Evolutionary conservation across 2,888 invertebrate species (phyloP).

Genomic region (Steromphala cineraria): DNA sequence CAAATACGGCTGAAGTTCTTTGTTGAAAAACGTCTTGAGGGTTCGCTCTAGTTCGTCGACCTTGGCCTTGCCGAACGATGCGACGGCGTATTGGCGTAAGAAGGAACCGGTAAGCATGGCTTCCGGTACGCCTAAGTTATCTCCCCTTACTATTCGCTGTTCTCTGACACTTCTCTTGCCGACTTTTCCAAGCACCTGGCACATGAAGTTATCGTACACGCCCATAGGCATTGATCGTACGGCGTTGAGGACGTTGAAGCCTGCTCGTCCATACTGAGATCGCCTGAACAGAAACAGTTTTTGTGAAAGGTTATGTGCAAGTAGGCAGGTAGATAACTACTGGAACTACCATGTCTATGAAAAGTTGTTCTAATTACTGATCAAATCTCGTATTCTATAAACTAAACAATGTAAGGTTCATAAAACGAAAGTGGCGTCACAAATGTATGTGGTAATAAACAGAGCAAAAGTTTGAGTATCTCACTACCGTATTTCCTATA

Average conservation of each 20-base stretch:
- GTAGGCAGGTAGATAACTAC: too few species aligned
- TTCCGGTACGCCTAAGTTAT: background rate
- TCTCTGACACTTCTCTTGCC: background rate
- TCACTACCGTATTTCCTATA: too few species aligned
- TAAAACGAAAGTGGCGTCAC: too few species aligned
- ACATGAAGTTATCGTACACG: constrained; percentile 20
- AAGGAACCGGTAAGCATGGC: background rate
- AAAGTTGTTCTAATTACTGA: too few species aligned
- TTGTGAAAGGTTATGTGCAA: too few species aligned
- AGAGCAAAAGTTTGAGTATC: too few species aligned
- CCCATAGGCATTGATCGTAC: background rate
- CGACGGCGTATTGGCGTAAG: background rate
- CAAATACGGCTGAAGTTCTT: background rate
- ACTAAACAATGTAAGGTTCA: too few species aligned
- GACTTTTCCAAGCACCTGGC: background rate
- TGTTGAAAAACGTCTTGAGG: background rate
- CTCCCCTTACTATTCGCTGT: background rate
- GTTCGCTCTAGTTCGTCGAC: background rate
- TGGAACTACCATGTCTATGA: too few species aligned
- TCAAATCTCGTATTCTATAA: too few species aligned
- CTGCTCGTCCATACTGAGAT: background rate
- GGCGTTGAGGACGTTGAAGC: background rate
- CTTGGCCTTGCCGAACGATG: background rate
- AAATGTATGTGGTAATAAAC: too few species aligned
- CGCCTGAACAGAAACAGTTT: too few species aligned